phyloP scores from a whole-genome alignment of 1,140 invertebrate genomes.

The Amphibalanus amphitrite region DNA sequence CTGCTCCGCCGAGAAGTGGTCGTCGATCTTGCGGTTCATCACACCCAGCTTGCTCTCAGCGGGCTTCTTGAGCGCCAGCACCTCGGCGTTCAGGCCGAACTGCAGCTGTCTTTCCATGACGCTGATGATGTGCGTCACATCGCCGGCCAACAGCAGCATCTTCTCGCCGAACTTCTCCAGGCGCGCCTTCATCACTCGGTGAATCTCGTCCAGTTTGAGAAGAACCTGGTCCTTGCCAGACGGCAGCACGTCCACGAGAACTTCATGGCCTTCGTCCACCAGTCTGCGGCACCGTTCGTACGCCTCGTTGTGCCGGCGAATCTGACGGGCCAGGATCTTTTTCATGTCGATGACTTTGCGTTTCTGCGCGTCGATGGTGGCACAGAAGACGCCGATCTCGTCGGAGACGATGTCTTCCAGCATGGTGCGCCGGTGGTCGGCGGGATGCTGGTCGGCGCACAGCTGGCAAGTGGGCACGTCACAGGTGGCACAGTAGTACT shows the following conservation, averaged over 20 bases:
- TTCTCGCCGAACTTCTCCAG: slow-evolving; percentile 2
- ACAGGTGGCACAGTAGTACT: slow-evolving; percentile 81
- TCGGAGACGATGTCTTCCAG: background rate
- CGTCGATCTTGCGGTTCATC: background rate
- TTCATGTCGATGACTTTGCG: slow-evolving; percentile 3
- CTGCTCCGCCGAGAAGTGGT: slow-evolving; percentile 1
- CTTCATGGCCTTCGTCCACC: background rate
- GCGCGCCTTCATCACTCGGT: background rate
- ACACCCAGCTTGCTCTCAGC: background rate
- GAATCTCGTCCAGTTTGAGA: background rate
- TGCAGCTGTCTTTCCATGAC: slow-evolving; percentile 1
- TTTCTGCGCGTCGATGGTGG: background rate
- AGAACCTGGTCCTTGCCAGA: background rate
- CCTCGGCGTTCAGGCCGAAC: background rate
- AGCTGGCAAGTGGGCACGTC: slow-evolving; percentile 83
- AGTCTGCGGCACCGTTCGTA: background rate
- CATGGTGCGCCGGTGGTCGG: background rate
- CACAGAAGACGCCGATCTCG: background rate
- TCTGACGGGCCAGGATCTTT: background rate
- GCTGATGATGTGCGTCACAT: background rate
- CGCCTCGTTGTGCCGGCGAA: background rate
- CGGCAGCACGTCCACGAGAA: slow-evolving; percentile 3
- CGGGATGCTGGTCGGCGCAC: slow-evolving; percentile 51
- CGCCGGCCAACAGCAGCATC: background rate
- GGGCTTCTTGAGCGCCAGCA: background rate